phyloP scores from a whole-genome alignment of 2,113 vertebrate species.

The Maylandia zebra region DNA sequence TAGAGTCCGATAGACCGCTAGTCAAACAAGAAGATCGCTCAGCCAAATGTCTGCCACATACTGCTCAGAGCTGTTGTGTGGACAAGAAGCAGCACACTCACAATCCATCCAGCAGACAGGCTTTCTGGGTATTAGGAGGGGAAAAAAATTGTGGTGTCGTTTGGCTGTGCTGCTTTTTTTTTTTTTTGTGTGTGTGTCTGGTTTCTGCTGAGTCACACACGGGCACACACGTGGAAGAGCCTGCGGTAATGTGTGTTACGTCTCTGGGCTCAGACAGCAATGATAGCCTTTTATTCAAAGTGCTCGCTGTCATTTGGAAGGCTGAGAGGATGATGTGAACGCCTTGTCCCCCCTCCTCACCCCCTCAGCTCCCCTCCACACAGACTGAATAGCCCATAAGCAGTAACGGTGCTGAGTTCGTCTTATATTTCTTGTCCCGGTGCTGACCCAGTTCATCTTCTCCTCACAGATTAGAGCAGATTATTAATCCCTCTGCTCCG shows the following conservation, averaged over 20 bases:
- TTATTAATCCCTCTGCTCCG: slow-evolving; percentile 56
- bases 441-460: slow-evolving; percentile 32
- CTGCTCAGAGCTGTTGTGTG: slow-evolving; percentile 16
- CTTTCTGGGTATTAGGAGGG: slow-evolving; percentile 37
- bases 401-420: not conserved
- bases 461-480: slow-evolving; percentile 54
- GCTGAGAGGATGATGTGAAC: not conserved
- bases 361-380: not conserved
- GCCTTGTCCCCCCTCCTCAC: not conserved
- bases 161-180: not conserved
- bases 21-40: not conserved
- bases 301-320: not conserved
- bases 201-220: slow-evolving; percentile 44
- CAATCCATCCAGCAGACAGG: slow-evolving; percentile 43
- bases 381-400: not conserved
- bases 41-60: not conserved
- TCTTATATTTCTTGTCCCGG: slow-evolving; percentile 4
- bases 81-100: slow-evolving; percentile 13
- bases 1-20: slow-evolving; percentile 7
- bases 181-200: not conserved
- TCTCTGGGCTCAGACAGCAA: not conserved
- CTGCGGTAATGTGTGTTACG: not conserved
- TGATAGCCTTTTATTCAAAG: not conserved
- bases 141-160: not conserved
- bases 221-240: not conserved